phyloP scores from a whole-genome alignment of 2,113 vertebrate genomes.

The Phylloscopus trochiloides region DNA sequence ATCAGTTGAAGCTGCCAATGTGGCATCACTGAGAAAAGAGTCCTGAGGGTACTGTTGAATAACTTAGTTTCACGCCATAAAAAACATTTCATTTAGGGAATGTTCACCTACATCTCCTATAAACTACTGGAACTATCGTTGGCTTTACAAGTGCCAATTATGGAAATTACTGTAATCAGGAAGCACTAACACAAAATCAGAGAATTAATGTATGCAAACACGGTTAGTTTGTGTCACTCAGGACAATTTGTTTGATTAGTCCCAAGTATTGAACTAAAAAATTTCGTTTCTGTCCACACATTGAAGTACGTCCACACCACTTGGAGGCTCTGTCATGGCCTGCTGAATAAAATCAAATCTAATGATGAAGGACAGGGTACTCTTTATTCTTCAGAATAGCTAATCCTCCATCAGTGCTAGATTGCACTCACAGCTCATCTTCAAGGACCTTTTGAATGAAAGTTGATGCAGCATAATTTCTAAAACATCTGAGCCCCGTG shows the following conservation, averaged over 20 bases:
- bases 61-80: background rate
- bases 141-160: background rate
- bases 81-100: background rate
- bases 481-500: background rate
- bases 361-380: background rate
- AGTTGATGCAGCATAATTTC: background rate
- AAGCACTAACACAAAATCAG: background rate
- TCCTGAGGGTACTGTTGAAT: background rate
- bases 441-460: constrained; percentile 8
- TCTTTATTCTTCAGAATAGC: background rate
- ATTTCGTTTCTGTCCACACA: background rate
- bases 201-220: background rate
- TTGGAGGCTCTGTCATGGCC: background rate
- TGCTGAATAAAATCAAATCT: background rate
- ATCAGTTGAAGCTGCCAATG: background rate
- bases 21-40: background rate
- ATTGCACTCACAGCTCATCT: background rate
- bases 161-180: constrained; percentile 14
- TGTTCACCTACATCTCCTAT: background rate
- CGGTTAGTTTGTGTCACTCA: background rate
- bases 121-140: background rate
- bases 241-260: constrained; percentile 11
- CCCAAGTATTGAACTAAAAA: constrained; percentile 5
- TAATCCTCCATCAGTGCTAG: background rate
- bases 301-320: background rate